A percentile compares a stretch with the other conserved stretches of the same genome.
Evolutionary conservation across 1,140 invertebrate species (phyloP).

Genomic region (Drusus annulatus): DNA sequence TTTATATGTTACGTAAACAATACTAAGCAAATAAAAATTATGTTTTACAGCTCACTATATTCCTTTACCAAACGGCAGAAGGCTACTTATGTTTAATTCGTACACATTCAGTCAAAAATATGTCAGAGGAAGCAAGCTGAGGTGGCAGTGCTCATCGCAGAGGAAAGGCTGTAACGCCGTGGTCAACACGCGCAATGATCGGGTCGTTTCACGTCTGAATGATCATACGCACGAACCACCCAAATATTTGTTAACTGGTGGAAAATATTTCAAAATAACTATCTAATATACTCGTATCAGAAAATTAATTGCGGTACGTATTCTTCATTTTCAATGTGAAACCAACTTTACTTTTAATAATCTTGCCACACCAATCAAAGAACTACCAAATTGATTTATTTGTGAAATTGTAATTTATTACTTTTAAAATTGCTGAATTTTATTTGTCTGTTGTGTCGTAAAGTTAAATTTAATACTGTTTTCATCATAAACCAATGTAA

Average conservation of each 20-base stretch:
- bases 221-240: conserved; percentile 24
- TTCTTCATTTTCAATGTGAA: too few species aligned
- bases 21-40: neutral
- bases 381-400: too few species aligned
- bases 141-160: conserved; percentile 14
- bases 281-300: neutral
- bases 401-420: too few species aligned
- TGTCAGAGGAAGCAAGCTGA: neutral
- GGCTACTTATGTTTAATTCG: conserved; percentile 2
- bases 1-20: too few species aligned
- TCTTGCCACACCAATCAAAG: too few species aligned
- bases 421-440: too few species aligned
- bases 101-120: conserved; percentile 14
- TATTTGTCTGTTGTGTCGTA: too few species aligned
- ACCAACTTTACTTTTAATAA: too few species aligned
- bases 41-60: conserved; percentile 18
- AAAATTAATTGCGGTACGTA: too few species aligned
- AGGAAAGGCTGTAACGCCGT: conserved; percentile 30
- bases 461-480: too few species aligned
- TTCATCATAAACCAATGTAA: too few species aligned
- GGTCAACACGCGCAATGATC: conserved; percentile 1
- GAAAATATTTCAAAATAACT: conserved; percentile 12
- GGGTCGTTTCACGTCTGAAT: neutral
- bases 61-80: neutral
- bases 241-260: neutral